Evolutionary conservation across 2,113 vertebrate species (phyloP), one percentile per base, ranked within the genome.

Genomic region (Thunnus thynnus): DNA sequence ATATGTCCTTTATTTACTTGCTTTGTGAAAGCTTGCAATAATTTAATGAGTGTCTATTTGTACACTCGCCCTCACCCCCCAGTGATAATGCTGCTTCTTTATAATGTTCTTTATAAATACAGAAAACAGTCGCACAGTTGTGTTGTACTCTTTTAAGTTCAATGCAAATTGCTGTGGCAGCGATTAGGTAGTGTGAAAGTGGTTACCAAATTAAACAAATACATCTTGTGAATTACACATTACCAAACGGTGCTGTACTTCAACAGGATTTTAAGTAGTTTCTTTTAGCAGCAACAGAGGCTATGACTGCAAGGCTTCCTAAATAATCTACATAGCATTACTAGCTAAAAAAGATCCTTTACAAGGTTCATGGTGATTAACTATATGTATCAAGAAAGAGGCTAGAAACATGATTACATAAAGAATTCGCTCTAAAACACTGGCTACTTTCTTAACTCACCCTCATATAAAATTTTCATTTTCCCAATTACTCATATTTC

Each of bases 11-110:
- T 62, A 62, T 68, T 74, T 62, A 22, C 20, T 13, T 9, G 11
- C 30, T 76, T 77, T 25, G 25, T 55, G 18, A 48, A 61, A 68
- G 32, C 32, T 12, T 67, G 36, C 41, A 47, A 10, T 41, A 13
- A 36, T 66, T 54, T 13, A n/a, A 44, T 54, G n/a, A 1, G 13
- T 47, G 13, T 77, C 22, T 16, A 22, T 71, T 51, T 44, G 4
- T 27, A 20, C 6, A 51, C 5, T 18, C 50, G 20, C 13, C 10
- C 25, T 32, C 11, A 5, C 5, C 17, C 50, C 50, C 25, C 13
- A 11, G 13, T 32, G 13, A 74, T 17, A 62, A 10, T n/a, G 20
- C 16, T 62, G 27, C 27, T 67, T 46, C 16, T 48, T 61, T 48
- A 55, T 48, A 11, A 50, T 66, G 2, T 22, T 64, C 25, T 1